These are phyloP conservation scores for Chaetodon auriga DNA, from an alignment of 2,113 vertebrate genomes.

Conservation along the genomic window DNA sequence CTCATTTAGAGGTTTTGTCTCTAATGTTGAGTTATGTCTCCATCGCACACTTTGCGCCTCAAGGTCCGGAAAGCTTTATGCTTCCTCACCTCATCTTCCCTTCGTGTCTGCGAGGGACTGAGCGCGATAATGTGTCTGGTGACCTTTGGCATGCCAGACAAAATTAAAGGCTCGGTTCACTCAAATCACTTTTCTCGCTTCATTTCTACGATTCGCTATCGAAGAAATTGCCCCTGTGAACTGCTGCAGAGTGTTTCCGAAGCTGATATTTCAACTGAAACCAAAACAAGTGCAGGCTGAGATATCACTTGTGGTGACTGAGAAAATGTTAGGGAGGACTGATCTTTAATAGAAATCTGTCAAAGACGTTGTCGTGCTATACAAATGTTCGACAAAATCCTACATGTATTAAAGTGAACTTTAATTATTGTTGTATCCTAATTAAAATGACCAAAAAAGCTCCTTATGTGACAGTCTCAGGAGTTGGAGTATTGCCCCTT, in stretches of 20 bases:
- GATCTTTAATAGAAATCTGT: not conserved
- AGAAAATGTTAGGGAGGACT: not conserved
- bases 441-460: not conserved
- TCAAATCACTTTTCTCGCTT: slow-evolving; percentile 23
- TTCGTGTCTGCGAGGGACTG: slow-evolving; percentile 11
- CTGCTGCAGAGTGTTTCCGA: not conserved
- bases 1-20: slow-evolving; percentile 12
- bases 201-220: not conserved
- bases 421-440: not conserved
- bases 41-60: slow-evolving; percentile 6
- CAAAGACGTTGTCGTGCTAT: not conserved
- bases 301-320: too few relatives aligned
- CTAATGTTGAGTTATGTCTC: slow-evolving; percentile 6
- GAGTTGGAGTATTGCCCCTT: not conserved
- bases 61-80: slow-evolving; percentile 16
- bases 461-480: not conserved
- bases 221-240: not conserved
- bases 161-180: slow-evolving; percentile 19
- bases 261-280: not conserved
- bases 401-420: not conserved
- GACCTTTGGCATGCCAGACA: slow-evolving; percentile 48
- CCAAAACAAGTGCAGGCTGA: too few relatives aligned
- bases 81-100: slow-evolving; percentile 30
- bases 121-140: slow-evolving; percentile 52
- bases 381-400: too few relatives aligned